Conservation (phyloP, 2,797 vertebrate genomes). For the Stomatorhinus walkeri region DNA sequence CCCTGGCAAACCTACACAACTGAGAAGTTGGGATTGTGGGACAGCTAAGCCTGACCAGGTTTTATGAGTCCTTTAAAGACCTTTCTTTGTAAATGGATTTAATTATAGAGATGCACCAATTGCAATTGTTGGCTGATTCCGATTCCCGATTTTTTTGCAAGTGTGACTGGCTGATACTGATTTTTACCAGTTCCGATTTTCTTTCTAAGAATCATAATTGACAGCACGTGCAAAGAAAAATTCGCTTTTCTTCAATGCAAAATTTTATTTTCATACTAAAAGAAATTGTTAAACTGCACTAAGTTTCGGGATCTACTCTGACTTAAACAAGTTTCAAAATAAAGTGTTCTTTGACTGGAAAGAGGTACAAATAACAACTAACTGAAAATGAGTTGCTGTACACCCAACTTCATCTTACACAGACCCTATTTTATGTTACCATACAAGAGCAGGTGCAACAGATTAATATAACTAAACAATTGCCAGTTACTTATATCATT, state of each 20-base stretch:
- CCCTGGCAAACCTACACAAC: neutral
- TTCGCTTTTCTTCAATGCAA: neutral
- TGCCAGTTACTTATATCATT: neutral
- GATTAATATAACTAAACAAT: neutral
- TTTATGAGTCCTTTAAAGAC: neutral
- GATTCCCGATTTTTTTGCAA: neutral
- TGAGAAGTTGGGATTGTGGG: neutral
- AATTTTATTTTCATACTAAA: neutral
- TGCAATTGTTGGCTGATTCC: neutral
- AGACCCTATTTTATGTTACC: neutral
- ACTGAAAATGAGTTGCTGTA: neutral
- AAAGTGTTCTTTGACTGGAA: neutral
- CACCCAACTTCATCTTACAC: neutral
- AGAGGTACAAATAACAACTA: neutral
- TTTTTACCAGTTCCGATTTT: neutral
- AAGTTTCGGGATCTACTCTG: neutral
- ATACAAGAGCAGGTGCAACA: neutral
- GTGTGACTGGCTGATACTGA: neutral
- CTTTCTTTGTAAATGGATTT: neutral
- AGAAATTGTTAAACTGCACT: neutral
- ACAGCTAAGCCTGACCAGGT: neutral
- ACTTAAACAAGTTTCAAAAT: neutral
- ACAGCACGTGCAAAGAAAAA: too few species aligned
- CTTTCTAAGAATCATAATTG: neutral
- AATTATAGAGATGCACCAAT: neutral